A percentile compares a stretch with the other conserved stretches of the same genome.
Conservation (phyloP, 2,888 invertebrate species). For the Crepidodera aurea region DNA sequence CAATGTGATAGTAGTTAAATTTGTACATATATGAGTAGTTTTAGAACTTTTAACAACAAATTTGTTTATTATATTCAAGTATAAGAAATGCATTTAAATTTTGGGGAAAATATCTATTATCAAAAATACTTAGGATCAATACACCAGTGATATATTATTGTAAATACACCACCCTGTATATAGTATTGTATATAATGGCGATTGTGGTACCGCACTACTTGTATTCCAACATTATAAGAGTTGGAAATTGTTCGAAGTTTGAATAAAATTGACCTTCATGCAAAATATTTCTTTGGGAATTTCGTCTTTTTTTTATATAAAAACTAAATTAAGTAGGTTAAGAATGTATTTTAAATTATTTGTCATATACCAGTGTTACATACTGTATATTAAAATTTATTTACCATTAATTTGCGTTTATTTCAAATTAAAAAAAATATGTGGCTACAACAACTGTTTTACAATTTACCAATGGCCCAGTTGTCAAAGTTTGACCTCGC, state of each 20-base stretch:
- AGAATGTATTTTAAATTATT: conserved; percentile 18
- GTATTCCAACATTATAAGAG: no score
- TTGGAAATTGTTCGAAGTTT: no score
- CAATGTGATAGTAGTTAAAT: conserved; percentile 2
- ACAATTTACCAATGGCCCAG: no score
- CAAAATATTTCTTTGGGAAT: background rate
- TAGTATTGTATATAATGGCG: background rate
- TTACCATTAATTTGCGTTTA: background rate
- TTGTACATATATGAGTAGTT: background rate
- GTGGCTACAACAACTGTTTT: no score
- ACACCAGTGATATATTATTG: conserved; percentile 8
- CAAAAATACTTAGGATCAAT: background rate
- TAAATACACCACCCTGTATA: background rate
- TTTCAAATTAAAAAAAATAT: background rate
- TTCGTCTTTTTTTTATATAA: background rate
- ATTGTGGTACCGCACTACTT: background rate
- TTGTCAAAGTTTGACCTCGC: no score
- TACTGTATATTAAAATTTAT: conserved; percentile 19
- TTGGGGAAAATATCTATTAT: background rate
- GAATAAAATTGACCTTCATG: no score
- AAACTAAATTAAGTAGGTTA: background rate
- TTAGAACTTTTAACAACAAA: background rate
- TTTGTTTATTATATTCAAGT: background rate
- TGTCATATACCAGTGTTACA: conserved; percentile 11
- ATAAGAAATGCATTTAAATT: background rate